Percentiles rank a stretch among this genome's conserved stretches.
These are phyloP conservation scores for Lagocephalus sceleratus DNA, from an alignment of 2,797 vertebrate genomes.

Conservation along the genomic window DNA sequence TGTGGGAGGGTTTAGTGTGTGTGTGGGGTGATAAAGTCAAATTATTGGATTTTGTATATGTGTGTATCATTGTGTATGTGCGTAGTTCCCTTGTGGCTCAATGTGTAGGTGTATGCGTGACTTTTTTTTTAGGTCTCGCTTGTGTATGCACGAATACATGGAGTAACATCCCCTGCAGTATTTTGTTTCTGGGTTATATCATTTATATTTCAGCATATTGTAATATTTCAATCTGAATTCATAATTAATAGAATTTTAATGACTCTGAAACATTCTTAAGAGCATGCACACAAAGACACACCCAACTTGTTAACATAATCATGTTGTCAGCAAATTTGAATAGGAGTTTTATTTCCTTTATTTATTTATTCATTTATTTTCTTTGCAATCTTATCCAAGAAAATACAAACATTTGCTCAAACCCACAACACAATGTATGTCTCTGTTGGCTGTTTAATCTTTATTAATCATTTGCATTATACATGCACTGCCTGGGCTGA, in stretches of 20 bases:
- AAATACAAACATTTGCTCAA: too few species aligned
- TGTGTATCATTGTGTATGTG: conserved; percentile 12
- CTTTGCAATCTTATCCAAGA: neutral
- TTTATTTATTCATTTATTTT: neutral
- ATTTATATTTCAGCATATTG: conserved; percentile 49
- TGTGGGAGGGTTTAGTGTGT: conserved; percentile 14
- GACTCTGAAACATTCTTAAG: conserved; percentile 11
- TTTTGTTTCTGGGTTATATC: conserved; percentile 53
- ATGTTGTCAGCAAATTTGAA: neutral
- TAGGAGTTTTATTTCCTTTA: neutral
- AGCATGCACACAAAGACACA: neutral
- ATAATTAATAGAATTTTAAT: conserved; percentile 40
- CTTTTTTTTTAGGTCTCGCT: neutral
- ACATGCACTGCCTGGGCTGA: conserved; percentile 34
- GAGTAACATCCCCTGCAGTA: conserved; percentile 9
- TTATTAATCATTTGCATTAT: conserved; percentile 52
- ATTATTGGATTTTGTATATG: conserved; percentile 39
- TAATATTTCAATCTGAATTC: conserved; percentile 29
- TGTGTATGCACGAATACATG: neutral
- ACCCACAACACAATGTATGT: neutral
- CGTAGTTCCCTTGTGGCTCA: neutral
- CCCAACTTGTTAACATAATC: neutral
- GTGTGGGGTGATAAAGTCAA: conserved; percentile 20
- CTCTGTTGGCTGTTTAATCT: conserved; percentile 16
- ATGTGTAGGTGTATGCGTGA: conserved; percentile 21